Conservation (phyloP, 2,113 vertebrate species). For the Mola mola region DNA sequence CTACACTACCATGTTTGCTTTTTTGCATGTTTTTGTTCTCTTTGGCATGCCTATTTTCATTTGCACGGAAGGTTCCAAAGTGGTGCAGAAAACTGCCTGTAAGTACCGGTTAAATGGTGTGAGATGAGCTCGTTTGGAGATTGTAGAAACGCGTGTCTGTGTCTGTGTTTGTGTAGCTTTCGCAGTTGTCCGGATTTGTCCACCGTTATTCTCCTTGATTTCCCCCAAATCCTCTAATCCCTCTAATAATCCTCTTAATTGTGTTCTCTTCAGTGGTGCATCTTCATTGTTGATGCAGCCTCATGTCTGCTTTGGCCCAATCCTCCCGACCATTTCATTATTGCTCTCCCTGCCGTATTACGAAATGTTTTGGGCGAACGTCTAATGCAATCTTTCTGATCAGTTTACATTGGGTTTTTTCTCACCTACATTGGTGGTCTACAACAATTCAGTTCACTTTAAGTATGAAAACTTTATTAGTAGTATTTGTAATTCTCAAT, state of each 20-base stretch:
- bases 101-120: conserved; percentile 48
- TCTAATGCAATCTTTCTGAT: background rate
- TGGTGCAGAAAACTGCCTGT: conserved; percentile 77
- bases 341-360: background rate
- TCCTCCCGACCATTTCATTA: background rate
- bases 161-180: conserved; percentile 18
- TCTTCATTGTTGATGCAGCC: background rate
- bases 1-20: conserved; percentile 23
- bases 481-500: too few relatives aligned
- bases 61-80: conserved; percentile 68
- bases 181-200: background rate
- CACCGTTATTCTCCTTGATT: background rate
- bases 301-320: background rate
- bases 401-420: background rate
- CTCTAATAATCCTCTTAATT: conserved; percentile 19
- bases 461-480: too few relatives aligned
- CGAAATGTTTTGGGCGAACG: background rate
- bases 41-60: conserved; percentile 54
- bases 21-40: conserved; percentile 66
- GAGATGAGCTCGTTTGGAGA: too few relatives aligned
- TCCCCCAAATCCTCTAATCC: conserved; percentile 16
- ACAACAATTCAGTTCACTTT: too few relatives aligned
- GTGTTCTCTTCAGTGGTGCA: background rate
- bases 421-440: background rate
- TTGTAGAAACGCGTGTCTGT: background rate